These are phyloP conservation scores for Holothuria glaberrima DNA, from an alignment of 35 echinoderm and acorn worm genomes.

Conservation along the genomic window DNA sequence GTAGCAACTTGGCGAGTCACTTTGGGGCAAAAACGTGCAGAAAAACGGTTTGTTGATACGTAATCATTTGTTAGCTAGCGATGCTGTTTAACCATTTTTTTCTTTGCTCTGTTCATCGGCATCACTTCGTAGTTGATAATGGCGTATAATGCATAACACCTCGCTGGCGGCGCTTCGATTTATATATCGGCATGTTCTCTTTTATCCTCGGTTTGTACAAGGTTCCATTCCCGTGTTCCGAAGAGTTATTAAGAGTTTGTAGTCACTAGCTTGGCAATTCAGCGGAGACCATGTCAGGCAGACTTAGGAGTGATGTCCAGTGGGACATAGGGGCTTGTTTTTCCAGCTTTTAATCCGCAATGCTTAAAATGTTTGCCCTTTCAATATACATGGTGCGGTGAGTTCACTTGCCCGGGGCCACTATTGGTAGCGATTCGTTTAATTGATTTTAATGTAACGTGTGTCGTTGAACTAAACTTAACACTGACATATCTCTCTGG, in stretches of 20 bases:
- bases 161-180: conserved; percentile 12
- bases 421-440: background rate
- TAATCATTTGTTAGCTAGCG: conserved; percentile 35
- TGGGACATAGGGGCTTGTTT: conserved; percentile 44
- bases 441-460: conserved; percentile 47
- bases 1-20: conserved; percentile 5
- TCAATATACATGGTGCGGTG: conserved; percentile 46
- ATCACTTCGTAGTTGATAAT: conserved; percentile 13
- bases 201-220: conserved; percentile 30
- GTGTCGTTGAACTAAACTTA: conserved; percentile 34
- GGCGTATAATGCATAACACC: conserved; percentile 12
- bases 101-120: background rate
- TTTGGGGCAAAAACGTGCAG: conserved; percentile 42
- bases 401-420: conserved; percentile 26
- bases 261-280: background rate
- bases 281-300: conserved; percentile 4
- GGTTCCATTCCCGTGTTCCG: conserved; percentile 26
- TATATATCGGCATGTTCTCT: conserved; percentile 47
- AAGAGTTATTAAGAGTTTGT: conserved; percentile 21
- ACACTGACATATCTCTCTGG: no score
- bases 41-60: conserved; percentile 25
- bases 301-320: conserved; percentile 39
- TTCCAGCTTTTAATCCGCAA: conserved; percentile 45
- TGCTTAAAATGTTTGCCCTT: conserved; percentile 56
- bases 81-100: conserved; percentile 38